Conservation (phyloP, 2,888 invertebrate species). For the Drosophila macrospina region DNA sequence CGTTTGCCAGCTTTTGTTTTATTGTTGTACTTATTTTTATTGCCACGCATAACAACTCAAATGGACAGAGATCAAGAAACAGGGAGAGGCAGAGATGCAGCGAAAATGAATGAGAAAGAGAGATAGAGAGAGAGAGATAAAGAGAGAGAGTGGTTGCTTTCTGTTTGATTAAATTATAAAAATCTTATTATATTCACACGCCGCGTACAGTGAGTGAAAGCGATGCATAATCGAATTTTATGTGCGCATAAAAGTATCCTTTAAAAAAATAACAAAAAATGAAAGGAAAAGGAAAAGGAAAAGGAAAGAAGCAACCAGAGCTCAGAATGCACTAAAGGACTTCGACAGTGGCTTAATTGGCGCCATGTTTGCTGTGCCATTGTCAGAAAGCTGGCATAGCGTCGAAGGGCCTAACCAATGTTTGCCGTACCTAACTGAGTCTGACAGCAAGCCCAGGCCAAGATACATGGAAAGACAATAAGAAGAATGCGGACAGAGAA, state of each 20-base stretch:
- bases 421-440: conserved; percentile 53
- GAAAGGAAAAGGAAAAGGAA: no score
- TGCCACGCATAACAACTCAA: conserved; percentile 37
- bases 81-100: background rate
- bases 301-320: background rate
- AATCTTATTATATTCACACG: conserved; percentile 70
- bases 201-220: conserved; percentile 21
- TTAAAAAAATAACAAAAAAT: conserved; percentile 21
- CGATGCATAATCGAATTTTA: conserved; percentile 53
- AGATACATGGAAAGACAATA: conserved; percentile 29
- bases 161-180: conserved; percentile 81
- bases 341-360: conserved; percentile 52
- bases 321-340: conserved; percentile 20
- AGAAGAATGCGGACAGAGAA: conserved; percentile 6
- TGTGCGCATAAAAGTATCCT: conserved; percentile 37
- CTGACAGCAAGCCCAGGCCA: conserved; percentile 42
- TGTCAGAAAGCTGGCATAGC: conserved; percentile 31
- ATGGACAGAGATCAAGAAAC: conserved; percentile 33
- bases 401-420: conserved; percentile 21
- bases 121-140: no score
- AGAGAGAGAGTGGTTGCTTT: conserved; percentile 45
- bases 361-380: conserved; percentile 47
- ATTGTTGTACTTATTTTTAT: conserved; percentile 72
- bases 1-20: conserved; percentile 70
- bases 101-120: background rate